Evolutionary conservation across 1,140 invertebrate species (phyloP), one percentile per base, ranked within the genome.

Genomic region (Vanessa atalanta): DNA sequence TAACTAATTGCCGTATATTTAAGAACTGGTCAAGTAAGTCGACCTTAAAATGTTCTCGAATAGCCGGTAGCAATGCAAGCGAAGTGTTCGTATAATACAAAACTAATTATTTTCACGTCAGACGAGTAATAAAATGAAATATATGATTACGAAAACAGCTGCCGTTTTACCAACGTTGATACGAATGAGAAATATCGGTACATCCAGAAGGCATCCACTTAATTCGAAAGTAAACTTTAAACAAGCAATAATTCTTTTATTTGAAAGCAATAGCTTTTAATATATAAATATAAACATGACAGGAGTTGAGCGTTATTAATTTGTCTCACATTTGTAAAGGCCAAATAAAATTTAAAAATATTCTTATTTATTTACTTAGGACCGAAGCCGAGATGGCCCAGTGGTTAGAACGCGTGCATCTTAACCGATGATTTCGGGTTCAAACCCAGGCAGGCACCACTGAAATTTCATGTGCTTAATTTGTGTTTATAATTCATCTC

Each of bases 21-120:
- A 61, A 61, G 14, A 55, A 55, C n/a, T 37, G 26, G 57, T 37
- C 14, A 26, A 31, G 57, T 31, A 11, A 61, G 57, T 20, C 8
- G 48, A 51, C 31, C 31, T 61, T 43, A 61, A 61, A 23, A n/a
- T 61, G 31, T 61, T 61, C 23, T 61, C 31, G 26, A 61, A 61
- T 61, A 15, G 57, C 57, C 31, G 26, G 57, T 61, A 61, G 57
- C 57, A 26, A 61, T 61, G 31, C 26, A n/a, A 23, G 14, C 6
- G 31, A 61, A 13, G 57, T 61, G 31, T 61, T n/a, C 57, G 23
- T 26, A 61, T 72, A 47, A 51, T n/a, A 48, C 47, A 51, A 65
- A 74, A 53, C 64, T 74, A 77, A 77, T 77, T 77, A 77, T 77
- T 77, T 74, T 71, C 60, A 68, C 72, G 72, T 78, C 76, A 23